Base-by-base conservation (phyloP, 1,140 invertebrate species). In the Scaptomyza graminum region DNA sequence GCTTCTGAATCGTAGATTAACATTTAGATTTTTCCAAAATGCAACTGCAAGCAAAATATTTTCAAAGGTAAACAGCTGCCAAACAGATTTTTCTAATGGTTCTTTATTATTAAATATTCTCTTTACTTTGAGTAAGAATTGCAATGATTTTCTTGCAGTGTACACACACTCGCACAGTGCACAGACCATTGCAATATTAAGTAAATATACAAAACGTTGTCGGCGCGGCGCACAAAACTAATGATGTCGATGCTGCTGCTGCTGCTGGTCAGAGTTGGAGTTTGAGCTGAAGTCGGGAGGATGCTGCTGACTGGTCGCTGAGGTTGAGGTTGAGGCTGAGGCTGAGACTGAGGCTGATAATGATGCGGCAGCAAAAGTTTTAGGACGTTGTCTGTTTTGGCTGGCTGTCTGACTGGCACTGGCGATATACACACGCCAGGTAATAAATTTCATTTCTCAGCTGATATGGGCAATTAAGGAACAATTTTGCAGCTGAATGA, bases 371-470 rank as follows among this genome's bases (percentile, higher is more conserved):
- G 80, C 78, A 74, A 84, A 82, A 72, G 71, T 74, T 74, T 34
- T 74, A 74, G 71, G 65, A 67, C 61, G 72, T 70, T 59, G 72
- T 70, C 47, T 61, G 51, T 41, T 25, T 60, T 28, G 57, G 28
- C 28, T 31, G 28, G 55, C 49, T 68, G 64, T 25, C 61, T 60
- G 52, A 63, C 73, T 75, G 70, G 65, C 67, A 74, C 68, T 79
- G 75, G 83, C 79, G 79, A 88, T 88, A 88, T 88, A 88, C 84
- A 88, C 89, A 90, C 88, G 84, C 84, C 88, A 90, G 88, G 88
- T 90, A 90, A 90, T 90, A 90, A 90, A 90, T 90, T 90, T 90
- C 88, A 90, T 90, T 90, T 90, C 88, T 90, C 77, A 88, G 83
- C 83, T 90, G 88, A 90, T 90, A 90, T 90, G 88, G 88, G 88